Evolutionary conservation across 2,888 invertebrate species (phyloP).

Genomic region (Phaedon cochleariae): DNA sequence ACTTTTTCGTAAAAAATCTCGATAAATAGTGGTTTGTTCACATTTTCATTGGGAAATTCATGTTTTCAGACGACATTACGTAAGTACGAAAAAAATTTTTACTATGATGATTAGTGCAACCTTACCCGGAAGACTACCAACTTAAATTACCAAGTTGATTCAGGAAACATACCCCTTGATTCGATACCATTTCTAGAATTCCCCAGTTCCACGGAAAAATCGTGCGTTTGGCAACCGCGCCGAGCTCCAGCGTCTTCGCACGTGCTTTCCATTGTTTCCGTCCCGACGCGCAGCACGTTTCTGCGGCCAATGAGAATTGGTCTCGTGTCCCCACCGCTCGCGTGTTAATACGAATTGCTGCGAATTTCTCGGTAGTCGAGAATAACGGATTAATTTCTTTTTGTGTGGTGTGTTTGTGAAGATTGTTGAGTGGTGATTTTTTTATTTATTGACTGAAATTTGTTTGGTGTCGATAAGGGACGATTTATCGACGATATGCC

Average conservation of each 20-base stretch:
- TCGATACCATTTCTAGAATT: not conserved
- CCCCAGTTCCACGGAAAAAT: not conserved
- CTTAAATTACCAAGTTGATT: too few species aligned
- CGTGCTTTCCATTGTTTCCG: not conserved
- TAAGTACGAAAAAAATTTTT: too few species aligned
- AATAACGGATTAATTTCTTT: not conserved
- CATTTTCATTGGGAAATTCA: too few species aligned
- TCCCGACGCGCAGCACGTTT: not conserved
- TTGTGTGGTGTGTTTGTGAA: constrained; percentile 30
- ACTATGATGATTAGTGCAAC: too few species aligned
- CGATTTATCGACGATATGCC: constrained; percentile 30
- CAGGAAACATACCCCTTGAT: too few species aligned
- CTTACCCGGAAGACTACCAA: too few species aligned
- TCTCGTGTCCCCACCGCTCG: not conserved
- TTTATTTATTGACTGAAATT: constrained; percentile 23
- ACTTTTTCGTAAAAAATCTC: too few species aligned
- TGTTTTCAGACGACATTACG: too few species aligned
- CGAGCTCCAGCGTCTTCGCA: not conserved
- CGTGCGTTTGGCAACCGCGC: not conserved
- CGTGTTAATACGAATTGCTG: not conserved
- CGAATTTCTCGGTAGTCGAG: constrained; percentile 22
- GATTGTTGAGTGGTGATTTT: constrained; percentile 20
- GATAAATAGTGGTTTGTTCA: too few species aligned
- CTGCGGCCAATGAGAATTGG: not conserved
- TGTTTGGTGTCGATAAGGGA: constrained; percentile 10